These are phyloP conservation scores for Halesus radiatus DNA, from an alignment of 1,140 invertebrate genomes.

Conservation along the genomic window DNA sequence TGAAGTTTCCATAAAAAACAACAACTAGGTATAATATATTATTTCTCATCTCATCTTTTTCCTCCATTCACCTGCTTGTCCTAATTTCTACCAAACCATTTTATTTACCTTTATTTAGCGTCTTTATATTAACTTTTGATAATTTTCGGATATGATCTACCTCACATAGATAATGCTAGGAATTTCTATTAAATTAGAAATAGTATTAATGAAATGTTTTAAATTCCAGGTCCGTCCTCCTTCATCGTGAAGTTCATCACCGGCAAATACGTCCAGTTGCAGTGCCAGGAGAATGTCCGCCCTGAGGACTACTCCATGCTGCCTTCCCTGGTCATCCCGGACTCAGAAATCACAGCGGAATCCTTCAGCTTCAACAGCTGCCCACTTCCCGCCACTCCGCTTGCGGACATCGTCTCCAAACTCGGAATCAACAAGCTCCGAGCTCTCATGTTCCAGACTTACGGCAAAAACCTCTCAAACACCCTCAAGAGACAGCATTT, in stretches of 20 bases:
- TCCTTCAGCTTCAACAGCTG: constrained; percentile 66
- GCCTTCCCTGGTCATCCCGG: constrained; percentile 30
- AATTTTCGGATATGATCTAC: too few species aligned
- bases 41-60: too few species aligned
- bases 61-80: too few species aligned
- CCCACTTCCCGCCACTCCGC: constrained; percentile 64
- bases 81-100: too few species aligned
- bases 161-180: too few species aligned
- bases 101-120: too few species aligned
- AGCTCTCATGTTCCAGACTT: constrained; percentile 65
- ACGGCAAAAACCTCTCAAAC: constrained; percentile 65
- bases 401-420: constrained; percentile 64
- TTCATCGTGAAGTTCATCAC: constrained; percentile 29
- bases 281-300: constrained; percentile 30
- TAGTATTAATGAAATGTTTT: constrained; percentile 2
- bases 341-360: neutral
- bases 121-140: too few species aligned
- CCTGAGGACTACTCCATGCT: constrained; percentile 47
- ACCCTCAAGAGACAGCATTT: constrained; percentile 70
- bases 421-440: constrained; percentile 66
- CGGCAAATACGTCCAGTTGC: constrained; percentile 24
- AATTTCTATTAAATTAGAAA: too few species aligned
- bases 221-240: constrained; percentile 38
- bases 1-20: too few species aligned
- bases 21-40: too few species aligned